Conservation (phyloP, 1,140 invertebrate species). For the Drosophila watanabei region DNA sequence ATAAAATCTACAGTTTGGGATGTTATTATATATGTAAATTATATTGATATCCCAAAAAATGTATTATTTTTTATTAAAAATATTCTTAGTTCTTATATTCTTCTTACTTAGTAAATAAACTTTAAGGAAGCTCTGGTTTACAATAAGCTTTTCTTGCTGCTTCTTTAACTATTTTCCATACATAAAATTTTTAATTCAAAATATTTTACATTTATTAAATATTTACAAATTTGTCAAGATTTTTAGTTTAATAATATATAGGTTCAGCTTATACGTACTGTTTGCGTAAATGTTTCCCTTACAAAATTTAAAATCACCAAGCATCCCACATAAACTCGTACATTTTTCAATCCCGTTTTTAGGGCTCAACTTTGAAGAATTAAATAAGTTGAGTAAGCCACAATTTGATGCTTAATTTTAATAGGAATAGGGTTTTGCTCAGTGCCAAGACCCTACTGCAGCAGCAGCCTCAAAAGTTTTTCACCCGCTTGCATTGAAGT, state of each 20-base stretch:
- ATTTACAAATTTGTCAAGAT: neutral
- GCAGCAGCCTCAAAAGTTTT: constrained; percentile 72
- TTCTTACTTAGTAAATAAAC: too few species aligned
- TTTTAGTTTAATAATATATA: too few species aligned
- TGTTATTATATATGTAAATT: too few species aligned
- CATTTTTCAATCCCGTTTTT: neutral
- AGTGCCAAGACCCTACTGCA: constrained; percentile 28
- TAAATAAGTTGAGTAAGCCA: constrained; percentile 15
- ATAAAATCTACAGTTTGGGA: too few species aligned
- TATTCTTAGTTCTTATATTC: too few species aligned
- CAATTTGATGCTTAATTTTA: constrained; percentile 13
- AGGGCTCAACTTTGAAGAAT: constrained; percentile 7
- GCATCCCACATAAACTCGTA: neutral
- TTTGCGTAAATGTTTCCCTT: neutral
- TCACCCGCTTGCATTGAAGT: constrained; percentile 71
- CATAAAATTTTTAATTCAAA: neutral
- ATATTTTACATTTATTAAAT: neutral
- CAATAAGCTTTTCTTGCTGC: too few species aligned
- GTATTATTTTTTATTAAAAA: too few species aligned
- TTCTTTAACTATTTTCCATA: too few species aligned
- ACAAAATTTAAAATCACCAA: neutral
- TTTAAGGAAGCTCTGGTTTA: too few species aligned
- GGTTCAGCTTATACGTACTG: neutral
- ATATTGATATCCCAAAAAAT: too few species aligned
- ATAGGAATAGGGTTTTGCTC: constrained; percentile 19